A percentile compares a stretch with the other conserved stretches of the same genome.
Evolutionary conservation across 2,888 invertebrate genomes (phyloP).

Genomic region (Lottia gigantea): DNA sequence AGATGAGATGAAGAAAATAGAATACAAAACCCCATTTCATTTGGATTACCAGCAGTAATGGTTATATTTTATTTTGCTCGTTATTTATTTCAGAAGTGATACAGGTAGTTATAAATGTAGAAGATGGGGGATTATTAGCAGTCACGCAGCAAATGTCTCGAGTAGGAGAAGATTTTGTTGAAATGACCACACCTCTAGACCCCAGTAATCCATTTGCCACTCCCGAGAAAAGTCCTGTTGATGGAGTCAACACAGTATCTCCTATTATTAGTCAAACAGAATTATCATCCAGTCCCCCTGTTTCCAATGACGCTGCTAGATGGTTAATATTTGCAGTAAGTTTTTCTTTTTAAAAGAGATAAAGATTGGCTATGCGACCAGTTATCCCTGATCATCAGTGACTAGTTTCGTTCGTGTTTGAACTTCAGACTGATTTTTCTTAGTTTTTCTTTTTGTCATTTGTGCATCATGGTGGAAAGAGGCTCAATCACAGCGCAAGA

Average conservation of each 20-base stretch:
- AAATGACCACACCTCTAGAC: conserved; percentile 30
- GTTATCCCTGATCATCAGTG: too few species aligned
- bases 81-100: conserved; percentile 76
- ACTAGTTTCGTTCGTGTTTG: too few species aligned
- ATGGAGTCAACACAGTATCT: background rate
- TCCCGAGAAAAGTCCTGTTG: conserved; percentile 30
- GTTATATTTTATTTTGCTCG: too few species aligned
- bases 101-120: conserved; percentile 85
- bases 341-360: too few species aligned
- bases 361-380: too few species aligned
- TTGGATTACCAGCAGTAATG: too few species aligned
- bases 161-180: conserved; percentile 66
- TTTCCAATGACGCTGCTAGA: background rate
- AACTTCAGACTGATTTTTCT: too few species aligned
- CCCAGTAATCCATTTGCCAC: conserved; percentile 51
- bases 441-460: too few species aligned
- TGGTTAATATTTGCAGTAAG: conserved; percentile 6
- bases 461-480: too few species aligned
- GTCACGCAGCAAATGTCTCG: conserved; percentile 82
- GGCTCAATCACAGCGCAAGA: too few species aligned
- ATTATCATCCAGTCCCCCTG: conserved; percentile 1
- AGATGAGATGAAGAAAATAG: too few species aligned
- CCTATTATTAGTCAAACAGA: background rate
- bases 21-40: too few species aligned
- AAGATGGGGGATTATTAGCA: conserved; percentile 82